Base-by-base conservation (phyloP, 2,113 vertebrate genomes). In the Cheirogaleus medius region DNA sequence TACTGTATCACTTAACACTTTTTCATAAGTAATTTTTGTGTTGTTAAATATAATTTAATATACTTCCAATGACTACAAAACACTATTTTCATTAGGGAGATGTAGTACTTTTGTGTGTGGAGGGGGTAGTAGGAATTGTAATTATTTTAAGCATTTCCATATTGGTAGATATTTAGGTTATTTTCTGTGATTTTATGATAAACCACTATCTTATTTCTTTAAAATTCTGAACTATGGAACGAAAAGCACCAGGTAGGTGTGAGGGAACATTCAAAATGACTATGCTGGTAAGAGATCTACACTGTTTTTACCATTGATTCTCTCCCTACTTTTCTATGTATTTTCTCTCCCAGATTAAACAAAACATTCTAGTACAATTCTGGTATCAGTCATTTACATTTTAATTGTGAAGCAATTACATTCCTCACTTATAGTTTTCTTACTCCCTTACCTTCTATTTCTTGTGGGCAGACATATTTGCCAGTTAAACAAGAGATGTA, bases 401-500 rank as follows among this genome's bases (percentile, higher is more conserved):
- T 68, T n/a, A 44, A 71, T 71, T 90, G n/a, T 29, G 87, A 86
- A 80, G 23, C 14, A 21, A 44, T 54, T 68, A 29, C 3, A 1
- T 71, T 96, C 39, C 34, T 78, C 17, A 77, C 84, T 76, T 76
- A 76, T 4, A 93, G 20, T 78, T 85, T 29, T 71, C 23, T 60
- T 95, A 82, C 42, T 81, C 4, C 9, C 23, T 68, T 84, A 21
- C 49, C 1, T n/a, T 85, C 69, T 96, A 8, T 86, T 93, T 49
- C 3, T 52, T 34, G 27, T 20, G 39, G 44, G 1, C 6, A 29
- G 89, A 17, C 0, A 77, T 90, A 49, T 66, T 80, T 95, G 90
- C 52, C 95, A 69, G 29, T 87, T 32, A 86, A 95, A 85, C 74
- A 95, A 93, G 64, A 96, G 90, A 97, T 88, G 15, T 18, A 97